These are phyloP conservation scores for Catharus bicknelli DNA, from an alignment of 2,113 vertebrate genomes.

Conservation along the genomic window DNA sequence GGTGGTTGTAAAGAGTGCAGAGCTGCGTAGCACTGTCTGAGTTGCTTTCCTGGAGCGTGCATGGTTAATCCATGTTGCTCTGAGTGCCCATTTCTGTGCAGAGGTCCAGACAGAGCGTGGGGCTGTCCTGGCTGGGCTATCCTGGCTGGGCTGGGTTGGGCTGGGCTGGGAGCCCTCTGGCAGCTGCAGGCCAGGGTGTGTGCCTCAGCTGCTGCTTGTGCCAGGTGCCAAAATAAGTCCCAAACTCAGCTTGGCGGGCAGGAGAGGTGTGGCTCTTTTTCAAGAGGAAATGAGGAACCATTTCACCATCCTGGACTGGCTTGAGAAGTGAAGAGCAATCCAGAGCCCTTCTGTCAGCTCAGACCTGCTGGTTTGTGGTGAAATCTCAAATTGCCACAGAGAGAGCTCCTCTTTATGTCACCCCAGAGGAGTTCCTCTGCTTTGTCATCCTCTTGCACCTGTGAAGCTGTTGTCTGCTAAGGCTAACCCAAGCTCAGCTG, in stretches of 20 bases:
- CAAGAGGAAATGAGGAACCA: not conserved
- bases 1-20: not conserved
- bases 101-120: not conserved
- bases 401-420: not conserved
- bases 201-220: fast-evolving
- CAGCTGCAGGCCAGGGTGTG: not conserved
- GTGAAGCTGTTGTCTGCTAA: not conserved
- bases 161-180: not conserved
- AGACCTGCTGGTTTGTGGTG: not conserved
- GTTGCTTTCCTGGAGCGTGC: not conserved
- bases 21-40: fast-evolving
- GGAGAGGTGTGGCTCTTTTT: not conserved
- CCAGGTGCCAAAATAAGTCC: not conserved
- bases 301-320: not conserved
- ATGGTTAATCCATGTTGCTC: not conserved
- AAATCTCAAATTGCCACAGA: not conserved
- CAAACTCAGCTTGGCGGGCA: fast-evolving
- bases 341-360: not conserved
- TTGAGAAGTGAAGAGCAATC: not conserved
- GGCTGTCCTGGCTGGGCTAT: not conserved
- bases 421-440: not conserved
- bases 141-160: not conserved
- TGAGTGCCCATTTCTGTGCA: not conserved
- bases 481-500: not conserved
- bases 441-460: fast-evolving